Evolutionary conservation across 2,888 invertebrate genomes (phyloP).

Genomic region (Cerceris rybyensis): DNA sequence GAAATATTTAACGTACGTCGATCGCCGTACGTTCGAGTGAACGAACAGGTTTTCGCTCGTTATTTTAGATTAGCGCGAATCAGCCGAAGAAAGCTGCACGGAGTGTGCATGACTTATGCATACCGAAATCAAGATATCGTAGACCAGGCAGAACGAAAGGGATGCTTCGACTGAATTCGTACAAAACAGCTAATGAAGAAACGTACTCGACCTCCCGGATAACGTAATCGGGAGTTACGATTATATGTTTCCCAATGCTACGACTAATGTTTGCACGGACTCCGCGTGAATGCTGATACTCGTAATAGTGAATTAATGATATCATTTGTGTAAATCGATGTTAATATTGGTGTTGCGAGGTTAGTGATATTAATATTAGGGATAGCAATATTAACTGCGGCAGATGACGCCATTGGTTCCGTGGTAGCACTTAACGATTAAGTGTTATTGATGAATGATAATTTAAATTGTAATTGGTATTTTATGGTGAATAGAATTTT

Average conservation of each 20-base stretch:
- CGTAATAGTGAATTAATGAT: too few relatives aligned
- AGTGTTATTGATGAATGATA: too few relatives aligned
- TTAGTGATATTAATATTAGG: too few relatives aligned
- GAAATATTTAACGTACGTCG: constrained; percentile 40
- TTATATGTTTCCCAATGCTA: constrained; percentile 1
- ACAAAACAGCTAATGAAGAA: not conserved
- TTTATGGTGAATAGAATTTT: too few relatives aligned
- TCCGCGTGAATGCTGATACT: too few relatives aligned
- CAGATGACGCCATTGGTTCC: too few relatives aligned
- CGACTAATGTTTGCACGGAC: not conserved
- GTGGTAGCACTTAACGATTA: too few relatives aligned
- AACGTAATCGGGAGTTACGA: constrained; percentile 6
- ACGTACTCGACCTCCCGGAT: not conserved
- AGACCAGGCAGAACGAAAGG: not conserved
- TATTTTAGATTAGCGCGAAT: constrained; percentile 27
- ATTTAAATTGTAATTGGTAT: too few relatives aligned
- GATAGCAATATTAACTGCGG: too few relatives aligned
- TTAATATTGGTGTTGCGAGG: too few relatives aligned
- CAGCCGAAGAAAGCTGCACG: constrained; percentile 4
- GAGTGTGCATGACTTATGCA: constrained; percentile 10
- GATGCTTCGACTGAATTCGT: not conserved
- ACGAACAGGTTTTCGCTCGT: constrained; percentile 40
- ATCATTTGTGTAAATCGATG: too few relatives aligned
- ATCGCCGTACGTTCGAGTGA: constrained; percentile 14
- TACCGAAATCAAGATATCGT: not conserved